A percentile compares a stretch with the other conserved stretches of the same genome.
phyloP scores from a whole-genome alignment of 2,888 invertebrate genomes.

The Conomelus anceps region DNA sequence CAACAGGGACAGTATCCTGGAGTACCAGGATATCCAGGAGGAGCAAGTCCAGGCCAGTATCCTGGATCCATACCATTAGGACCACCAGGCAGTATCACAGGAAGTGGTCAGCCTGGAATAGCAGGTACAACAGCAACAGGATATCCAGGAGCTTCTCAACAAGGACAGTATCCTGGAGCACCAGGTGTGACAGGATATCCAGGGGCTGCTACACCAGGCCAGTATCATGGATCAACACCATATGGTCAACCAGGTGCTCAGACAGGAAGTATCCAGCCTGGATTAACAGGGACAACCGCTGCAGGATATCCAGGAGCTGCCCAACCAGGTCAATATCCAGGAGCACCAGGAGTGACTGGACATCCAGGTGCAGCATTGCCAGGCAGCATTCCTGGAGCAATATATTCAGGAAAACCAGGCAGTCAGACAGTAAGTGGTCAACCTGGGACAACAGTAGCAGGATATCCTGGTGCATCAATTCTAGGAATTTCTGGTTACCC shows the following conservation, averaged over 20 bases:
- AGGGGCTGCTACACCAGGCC: conserved; percentile 21
- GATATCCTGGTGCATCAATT: conserved; percentile 18
- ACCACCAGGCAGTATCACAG: background rate
- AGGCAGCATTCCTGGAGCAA: background rate
- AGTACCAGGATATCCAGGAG: conserved; percentile 15
- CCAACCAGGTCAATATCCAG: conserved; percentile 27
- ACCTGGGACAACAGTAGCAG: conserved; percentile 13
- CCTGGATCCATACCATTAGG: conserved; percentile 21
- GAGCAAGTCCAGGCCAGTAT: conserved; percentile 22
- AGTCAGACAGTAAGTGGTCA: background rate
- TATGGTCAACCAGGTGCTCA: conserved; percentile 4
- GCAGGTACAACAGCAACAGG: conserved; percentile 4
- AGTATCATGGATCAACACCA: conserved; percentile 18
- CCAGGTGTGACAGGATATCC: conserved; percentile 15
- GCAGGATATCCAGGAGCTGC: conserved; percentile 13
- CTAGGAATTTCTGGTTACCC: conserved; percentile 23
- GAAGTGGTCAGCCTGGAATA: conserved; percentile 2
- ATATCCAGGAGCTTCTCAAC: conserved; percentile 8
- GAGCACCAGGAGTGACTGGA: background rate
- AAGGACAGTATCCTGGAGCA: conserved; percentile 20
- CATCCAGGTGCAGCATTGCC: background rate
- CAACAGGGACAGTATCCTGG: conserved; percentile 18
- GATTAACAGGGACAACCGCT: conserved; percentile 1
- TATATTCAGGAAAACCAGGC: conserved; percentile 22
- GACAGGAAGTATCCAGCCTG: background rate